Conservation (phyloP, 2,113 vertebrate genomes). For the Larimichthys polyactis region DNA sequence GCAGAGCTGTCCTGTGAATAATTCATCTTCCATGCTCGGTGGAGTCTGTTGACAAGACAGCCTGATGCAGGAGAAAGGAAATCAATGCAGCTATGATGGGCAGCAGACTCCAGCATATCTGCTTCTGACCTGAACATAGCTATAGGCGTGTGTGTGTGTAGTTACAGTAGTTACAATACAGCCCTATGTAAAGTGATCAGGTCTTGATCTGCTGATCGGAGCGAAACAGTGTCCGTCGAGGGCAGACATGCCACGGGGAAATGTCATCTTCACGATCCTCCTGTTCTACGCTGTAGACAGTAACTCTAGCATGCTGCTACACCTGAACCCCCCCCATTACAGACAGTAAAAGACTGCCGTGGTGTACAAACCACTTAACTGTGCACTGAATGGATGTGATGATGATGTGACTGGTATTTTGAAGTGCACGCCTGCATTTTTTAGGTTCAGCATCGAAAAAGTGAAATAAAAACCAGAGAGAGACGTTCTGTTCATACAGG, state of each 20-base stretch:
- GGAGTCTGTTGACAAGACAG: slow-evolving; percentile 80
- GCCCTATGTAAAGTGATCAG: slow-evolving; percentile 82
- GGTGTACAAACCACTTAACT: slow-evolving; percentile 28
- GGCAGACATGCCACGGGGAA: slow-evolving; percentile 56
- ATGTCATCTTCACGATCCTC: slow-evolving; percentile 63
- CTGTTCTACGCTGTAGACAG: slow-evolving; percentile 56
- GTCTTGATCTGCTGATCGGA: slow-evolving; percentile 77
- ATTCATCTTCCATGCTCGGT: slow-evolving; percentile 75
- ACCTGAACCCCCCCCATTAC: slow-evolving; percentile 35
- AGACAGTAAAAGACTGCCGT: not conserved
- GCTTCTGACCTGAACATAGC: slow-evolving; percentile 48
- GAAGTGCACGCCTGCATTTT: not conserved
- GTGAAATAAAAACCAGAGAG: not conserved
- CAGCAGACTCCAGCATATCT: slow-evolving; percentile 71
- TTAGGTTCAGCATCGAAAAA: not conserved
- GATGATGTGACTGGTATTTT: not conserved
- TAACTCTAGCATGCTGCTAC: slow-evolving; percentile 44
- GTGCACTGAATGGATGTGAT: slow-evolving; percentile 6
- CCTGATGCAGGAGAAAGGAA: slow-evolving; percentile 75
- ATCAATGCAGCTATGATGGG: slow-evolving; percentile 80
- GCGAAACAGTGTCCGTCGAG: slow-evolving; percentile 77
- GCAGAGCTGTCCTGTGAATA: slow-evolving; percentile 75
- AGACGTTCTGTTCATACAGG: too few relatives aligned
- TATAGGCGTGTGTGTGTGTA: slow-evolving; percentile 23
- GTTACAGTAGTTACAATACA: slow-evolving; percentile 72